Evolutionary conservation across 2,797 vertebrate genomes (phyloP).

Genomic region (Rachycentron canadum): DNA sequence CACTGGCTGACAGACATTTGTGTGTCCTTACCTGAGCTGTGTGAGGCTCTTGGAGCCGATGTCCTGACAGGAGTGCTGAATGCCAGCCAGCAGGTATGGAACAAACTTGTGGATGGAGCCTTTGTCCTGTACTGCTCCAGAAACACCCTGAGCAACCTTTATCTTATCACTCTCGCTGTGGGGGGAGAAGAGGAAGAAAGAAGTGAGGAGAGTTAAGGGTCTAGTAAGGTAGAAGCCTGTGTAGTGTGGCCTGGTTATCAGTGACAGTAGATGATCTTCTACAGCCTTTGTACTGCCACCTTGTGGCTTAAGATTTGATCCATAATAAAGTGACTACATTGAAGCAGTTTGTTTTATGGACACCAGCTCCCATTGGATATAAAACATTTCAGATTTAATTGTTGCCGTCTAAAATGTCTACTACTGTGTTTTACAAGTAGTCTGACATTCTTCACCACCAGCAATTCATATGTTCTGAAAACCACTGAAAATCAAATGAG

Average conservation of each 20-base stretch:
- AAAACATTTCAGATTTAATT: background rate
- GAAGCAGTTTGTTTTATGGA: background rate
- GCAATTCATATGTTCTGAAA: conserved; percentile 4
- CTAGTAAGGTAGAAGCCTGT: too few species aligned
- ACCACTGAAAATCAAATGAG: conserved; percentile 41
- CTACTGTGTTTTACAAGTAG: background rate
- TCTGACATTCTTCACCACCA: conserved; percentile 20
- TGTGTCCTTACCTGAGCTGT: conserved; percentile 89
- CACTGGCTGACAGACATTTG: background rate
- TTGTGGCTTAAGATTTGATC: background rate
- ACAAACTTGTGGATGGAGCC: conserved; percentile 98
- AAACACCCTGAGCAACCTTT: conserved; percentile 98
- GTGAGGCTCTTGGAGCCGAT: conserved; percentile 97
- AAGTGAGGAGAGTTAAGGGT: background rate
- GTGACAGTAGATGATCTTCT: background rate
- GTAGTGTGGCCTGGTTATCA: too few species aligned
- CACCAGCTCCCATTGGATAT: too few species aligned
- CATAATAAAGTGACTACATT: background rate
- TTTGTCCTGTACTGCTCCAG: conserved; percentile 97
- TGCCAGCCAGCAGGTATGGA: conserved; percentile 95
- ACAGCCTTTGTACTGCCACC: conserved; percentile 3
- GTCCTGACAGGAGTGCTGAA: conserved; percentile 98
- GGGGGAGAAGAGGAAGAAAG: background rate
- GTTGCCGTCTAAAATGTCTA: background rate
- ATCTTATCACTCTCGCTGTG: conserved; percentile 96